Evolutionary conservation across 1,140 invertebrate species (phyloP).

Genomic region (Elysia chlorotica): DNA sequence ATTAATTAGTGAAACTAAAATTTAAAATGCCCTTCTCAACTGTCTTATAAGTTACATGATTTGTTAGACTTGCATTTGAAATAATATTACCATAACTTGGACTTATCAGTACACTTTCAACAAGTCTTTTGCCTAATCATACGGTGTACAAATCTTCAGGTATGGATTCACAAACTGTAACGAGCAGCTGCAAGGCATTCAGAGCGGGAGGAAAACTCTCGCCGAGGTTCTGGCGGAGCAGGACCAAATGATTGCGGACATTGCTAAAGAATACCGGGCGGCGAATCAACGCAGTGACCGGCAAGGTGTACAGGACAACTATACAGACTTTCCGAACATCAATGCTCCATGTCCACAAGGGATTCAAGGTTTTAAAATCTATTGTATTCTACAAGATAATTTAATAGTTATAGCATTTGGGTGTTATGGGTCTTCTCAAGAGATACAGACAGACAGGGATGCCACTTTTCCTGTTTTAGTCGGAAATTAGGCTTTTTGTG

Average conservation of each 20-base stretch:
- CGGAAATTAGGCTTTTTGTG: no score
- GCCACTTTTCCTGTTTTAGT: no score
- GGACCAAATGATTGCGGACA: slow-evolving; percentile 36
- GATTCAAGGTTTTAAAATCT: slow-evolving; percentile 33
- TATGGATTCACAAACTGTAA: slow-evolving; percentile 50
- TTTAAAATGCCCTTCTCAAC: background rate
- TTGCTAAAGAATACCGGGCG: slow-evolving; percentile 30
- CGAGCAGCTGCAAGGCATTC: slow-evolving; percentile 36
- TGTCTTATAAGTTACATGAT: background rate
- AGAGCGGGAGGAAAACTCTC: slow-evolving; percentile 42
- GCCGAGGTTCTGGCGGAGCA: slow-evolving; percentile 42
- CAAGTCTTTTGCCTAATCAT: background rate
- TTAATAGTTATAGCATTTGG: no score
- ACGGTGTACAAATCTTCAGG: background rate
- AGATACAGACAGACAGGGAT: no score
- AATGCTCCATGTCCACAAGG: slow-evolving; percentile 41
- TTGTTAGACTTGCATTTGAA: no score
- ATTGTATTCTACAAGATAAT: no score
- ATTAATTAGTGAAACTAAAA: no score
- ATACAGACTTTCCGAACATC: slow-evolving; percentile 8
- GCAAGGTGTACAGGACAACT: slow-evolving; percentile 21
- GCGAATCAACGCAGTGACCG: background rate
- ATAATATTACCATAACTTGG: no score
- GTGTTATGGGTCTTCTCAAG: no score
- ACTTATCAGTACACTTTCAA: background rate